Evolutionary conservation across 2,888 invertebrate genomes (phyloP), one percentile per base, ranked within the genome.

Genomic region (Blera fallax): DNA sequence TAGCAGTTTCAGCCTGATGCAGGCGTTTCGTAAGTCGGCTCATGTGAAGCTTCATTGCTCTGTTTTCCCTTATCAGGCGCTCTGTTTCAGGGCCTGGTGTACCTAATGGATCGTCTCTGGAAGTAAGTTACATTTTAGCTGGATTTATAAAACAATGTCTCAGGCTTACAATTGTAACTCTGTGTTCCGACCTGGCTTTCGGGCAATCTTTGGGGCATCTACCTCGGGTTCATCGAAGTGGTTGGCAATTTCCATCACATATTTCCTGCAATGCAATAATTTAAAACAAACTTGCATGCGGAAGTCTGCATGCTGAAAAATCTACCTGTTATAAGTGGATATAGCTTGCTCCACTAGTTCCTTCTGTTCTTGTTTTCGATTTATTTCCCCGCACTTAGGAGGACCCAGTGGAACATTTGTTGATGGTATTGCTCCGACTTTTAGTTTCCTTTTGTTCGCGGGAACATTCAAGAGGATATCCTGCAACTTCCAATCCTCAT

Each of bases 381-480:
- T 24, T 3, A 14, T 14, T 24, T 74, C 54, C 8, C 62, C 60
- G 4, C 54, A 37, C 11, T 14, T 10, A 0, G 34, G 8, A 0
- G n/a, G 27, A n/a, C n/a, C 40, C 3, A 10, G 7, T 0, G 67
- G 58, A 2, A 76, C 3, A 10, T 69, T 60, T 8, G 50, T 10
- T 1, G 60, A 52, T 3, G 77, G 77, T 1, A 78, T 7, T 32
- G 77, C 52, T 1, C 50, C 67, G 8, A 6, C 1, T 34, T 62
- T 78, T 0, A 78, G 14, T 34, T 52, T 69, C 24, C 77, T 21
- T 4, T 78, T 78, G 8, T 78, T 29, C 14, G 14, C 11, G 4
- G 77, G 69, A 0, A 62, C 6, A 34, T 78, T 78, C 11, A 78
- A 14, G 0, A 78, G 69, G 5, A 78, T 14, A n/a, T 78, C 40